Evolutionary conservation across 2,888 invertebrate genomes (phyloP), one percentile per base, ranked within the genome.

Genomic region (Euzophera pinguis): DNA sequence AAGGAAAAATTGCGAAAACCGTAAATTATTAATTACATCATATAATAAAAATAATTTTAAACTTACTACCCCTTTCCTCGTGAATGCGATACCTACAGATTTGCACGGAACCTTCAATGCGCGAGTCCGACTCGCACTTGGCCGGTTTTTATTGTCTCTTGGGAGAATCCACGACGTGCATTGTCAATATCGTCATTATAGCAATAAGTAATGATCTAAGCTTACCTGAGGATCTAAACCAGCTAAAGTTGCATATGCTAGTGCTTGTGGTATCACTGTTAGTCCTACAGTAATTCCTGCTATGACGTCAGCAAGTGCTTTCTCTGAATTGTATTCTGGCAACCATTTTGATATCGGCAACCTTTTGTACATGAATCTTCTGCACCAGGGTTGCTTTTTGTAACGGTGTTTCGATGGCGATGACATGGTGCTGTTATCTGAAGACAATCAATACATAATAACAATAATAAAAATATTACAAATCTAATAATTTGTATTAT

Each of bases 221-320:
- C 13, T 71, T 90, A 95, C 95, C 92, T 96, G 95, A 32, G 96
- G 96, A 73, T 95, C 94, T 50, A 98, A 85, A 43, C 97, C 97
- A 22, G 97, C 98, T 53, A 98, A 86, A 10, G 95, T 95, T 5
- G 98, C 97, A 77, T 98, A 98, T 0, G 98, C 98, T 62, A 98
- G 84, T 8, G 96, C 97, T 77, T 98, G 98, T 0, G 98, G 98
- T 89, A 98, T 94, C 39, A 98, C 96, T 0, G 97, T 98, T 17
- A 98, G 91, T 0, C 97, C 98, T 0, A 98, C 98, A 1, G 98
- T 98, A 55, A 98, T 89, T 0, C 98, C 98, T 13, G 98, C 98
- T 66, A 98, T 97, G 47, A 95, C 73, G 85, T 98, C 98, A 56
- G 95, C 94, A 50, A 97, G 75, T 1, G 96, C 92, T 78, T 95